phyloP scores from a whole-genome alignment of 1,140 invertebrate species.

The Heliconius hermathena region DNA sequence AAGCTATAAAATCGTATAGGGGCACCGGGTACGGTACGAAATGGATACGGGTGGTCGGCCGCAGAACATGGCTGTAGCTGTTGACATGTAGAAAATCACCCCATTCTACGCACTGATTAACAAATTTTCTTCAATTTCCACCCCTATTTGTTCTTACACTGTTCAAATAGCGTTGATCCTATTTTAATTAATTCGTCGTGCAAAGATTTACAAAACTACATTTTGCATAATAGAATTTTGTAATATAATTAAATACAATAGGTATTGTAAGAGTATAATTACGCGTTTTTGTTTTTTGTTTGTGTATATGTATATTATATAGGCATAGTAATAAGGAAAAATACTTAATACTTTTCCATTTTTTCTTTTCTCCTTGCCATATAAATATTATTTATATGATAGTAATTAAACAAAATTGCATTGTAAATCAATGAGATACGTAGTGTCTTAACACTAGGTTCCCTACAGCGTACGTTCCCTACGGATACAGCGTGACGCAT shows the following conservation, averaged over 20 bases:
- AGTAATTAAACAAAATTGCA: too few relatives aligned
- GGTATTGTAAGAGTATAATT: too few relatives aligned
- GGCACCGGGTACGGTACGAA: background rate
- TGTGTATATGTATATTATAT: too few relatives aligned
- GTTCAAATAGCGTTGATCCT: conserved; percentile 8
- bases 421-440: too few relatives aligned
- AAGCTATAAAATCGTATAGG: conserved; percentile 12
- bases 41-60: conserved; percentile 10
- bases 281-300: background rate
- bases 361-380: too few relatives aligned
- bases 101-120: conserved; percentile 9
- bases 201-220: background rate
- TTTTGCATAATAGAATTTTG: background rate
- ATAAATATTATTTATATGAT: too few relatives aligned
- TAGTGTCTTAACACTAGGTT: too few relatives aligned
- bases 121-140: conserved; percentile 12
- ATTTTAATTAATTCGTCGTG: conserved; percentile 2
- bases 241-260: background rate
- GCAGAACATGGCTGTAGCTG: background rate
- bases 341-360: too few relatives aligned
- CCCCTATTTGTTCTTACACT: conserved; percentile 10
- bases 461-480: too few relatives aligned
- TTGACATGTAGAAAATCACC: conserved; percentile 14
- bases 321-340: too few relatives aligned
- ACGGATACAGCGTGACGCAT: too few relatives aligned